phyloP scores from a whole-genome alignment of 2,797 vertebrate species.

The Mus spretus region DNA sequence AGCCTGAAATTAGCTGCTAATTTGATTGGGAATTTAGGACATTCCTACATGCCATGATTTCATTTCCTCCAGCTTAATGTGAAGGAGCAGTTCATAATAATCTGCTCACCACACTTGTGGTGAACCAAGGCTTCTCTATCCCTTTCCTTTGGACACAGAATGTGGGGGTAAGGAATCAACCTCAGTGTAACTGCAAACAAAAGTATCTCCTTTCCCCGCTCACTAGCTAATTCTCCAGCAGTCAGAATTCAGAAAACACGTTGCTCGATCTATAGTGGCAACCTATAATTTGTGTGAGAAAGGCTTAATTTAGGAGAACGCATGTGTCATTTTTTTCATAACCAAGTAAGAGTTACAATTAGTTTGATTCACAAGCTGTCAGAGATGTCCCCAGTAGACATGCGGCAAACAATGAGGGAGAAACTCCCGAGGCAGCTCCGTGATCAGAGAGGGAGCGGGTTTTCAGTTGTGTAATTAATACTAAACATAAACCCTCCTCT shows the following conservation, averaged over 20 bases:
- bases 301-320: conserved; percentile 84
- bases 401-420: conserved; percentile 16
- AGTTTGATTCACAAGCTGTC: conserved; percentile 84
- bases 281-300: conserved; percentile 81
- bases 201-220: conserved; percentile 77
- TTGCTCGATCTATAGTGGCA: conserved; percentile 78
- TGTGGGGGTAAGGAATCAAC: conserved; percentile 22
- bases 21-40: not conserved
- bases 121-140: not conserved
- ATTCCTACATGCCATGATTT: not conserved
- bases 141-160: conserved; percentile 67
- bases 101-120: not conserved
- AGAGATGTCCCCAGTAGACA: conserved; percentile 34
- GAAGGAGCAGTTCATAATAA: not conserved
- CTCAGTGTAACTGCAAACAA: conserved; percentile 76
- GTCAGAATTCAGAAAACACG: conserved; percentile 77
- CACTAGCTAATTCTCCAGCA: conserved; percentile 70
- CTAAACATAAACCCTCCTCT: conserved; percentile 77
- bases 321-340: conserved; percentile 83
- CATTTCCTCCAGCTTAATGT: not conserved
- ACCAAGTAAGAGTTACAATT: conserved; percentile 82
- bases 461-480: conserved; percentile 80
- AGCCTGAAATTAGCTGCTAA: not conserved
- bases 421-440: conserved; percentile 62
- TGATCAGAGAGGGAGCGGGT: conserved; percentile 54